These are phyloP conservation scores for Papilio protenor DNA, from an alignment of 2,888 invertebrate genomes.

Conservation along the genomic window DNA sequence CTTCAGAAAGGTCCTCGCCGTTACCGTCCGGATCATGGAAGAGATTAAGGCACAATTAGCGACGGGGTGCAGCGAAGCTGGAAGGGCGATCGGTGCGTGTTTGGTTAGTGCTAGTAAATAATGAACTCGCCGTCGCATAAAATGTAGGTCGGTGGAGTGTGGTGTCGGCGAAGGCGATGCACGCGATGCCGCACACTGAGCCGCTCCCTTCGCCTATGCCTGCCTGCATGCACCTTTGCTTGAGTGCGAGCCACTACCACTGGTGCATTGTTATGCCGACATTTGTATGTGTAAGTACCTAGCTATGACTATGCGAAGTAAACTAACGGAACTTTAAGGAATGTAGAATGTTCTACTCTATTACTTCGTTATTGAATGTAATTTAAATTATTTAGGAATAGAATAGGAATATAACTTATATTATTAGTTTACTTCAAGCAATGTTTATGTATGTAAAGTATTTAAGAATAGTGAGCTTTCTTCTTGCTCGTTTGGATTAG, in stretches of 20 bases:
- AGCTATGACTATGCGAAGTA: conserved; percentile 16
- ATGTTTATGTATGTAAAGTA: neutral
- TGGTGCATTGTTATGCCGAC: conserved; percentile 32
- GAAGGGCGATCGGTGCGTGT: conserved; percentile 70
- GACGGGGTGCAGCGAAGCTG: conserved; percentile 56
- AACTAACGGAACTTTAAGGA: conserved; percentile 21
- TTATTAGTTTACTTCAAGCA: neutral
- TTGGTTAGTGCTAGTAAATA: conserved; percentile 69
- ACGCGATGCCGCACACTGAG: conserved; percentile 71
- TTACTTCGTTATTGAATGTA: neutral
- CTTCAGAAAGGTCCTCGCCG: conserved; percentile 63
- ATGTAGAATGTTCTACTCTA: conserved; percentile 5
- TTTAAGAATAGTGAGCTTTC: conserved; percentile 6
- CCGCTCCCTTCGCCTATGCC: conserved; percentile 60
- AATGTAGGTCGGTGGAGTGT: conserved; percentile 82
- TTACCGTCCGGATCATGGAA: conserved; percentile 51
- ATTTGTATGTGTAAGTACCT: conserved; percentile 32
- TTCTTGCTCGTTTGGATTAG: conserved; percentile 51
- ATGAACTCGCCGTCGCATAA: conserved; percentile 77
- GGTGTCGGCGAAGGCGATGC: conserved; percentile 64
- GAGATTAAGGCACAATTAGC: conserved; percentile 51
- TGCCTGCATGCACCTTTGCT: conserved; percentile 45
- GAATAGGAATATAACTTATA: neutral
- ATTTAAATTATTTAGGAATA: neutral
- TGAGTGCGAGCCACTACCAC: conserved; percentile 21